These are phyloP conservation scores for Xenus cinereus DNA, from an alignment of 2,113 vertebrate species.

Conservation along the genomic window DNA sequence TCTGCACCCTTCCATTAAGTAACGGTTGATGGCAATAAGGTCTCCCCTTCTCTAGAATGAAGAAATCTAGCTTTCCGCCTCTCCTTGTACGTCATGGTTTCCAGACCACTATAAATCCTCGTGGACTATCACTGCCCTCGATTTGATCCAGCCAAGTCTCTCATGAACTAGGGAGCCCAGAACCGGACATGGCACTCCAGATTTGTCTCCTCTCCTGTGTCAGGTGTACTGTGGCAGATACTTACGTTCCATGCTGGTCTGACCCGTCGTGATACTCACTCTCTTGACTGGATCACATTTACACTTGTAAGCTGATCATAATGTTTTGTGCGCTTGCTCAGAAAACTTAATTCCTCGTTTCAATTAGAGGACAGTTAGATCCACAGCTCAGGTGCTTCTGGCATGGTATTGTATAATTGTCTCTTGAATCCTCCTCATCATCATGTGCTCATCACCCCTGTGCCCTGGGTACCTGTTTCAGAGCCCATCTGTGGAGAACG, in stretches of 20 bases:
- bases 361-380: neutral
- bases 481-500: neutral
- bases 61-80: neutral
- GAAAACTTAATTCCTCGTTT: neutral
- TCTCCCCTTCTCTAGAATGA: neutral
- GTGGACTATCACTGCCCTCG: neutral
- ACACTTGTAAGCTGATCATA: neutral
- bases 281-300: neutral
- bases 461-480: neutral
- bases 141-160: neutral
- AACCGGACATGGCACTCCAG: neutral
- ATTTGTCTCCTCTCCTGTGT: neutral
- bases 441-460: neutral
- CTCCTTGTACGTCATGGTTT: neutral
- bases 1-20: neutral
- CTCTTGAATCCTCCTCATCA: neutral
- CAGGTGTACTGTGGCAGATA: neutral
- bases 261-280: neutral
- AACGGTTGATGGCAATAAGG: neutral
- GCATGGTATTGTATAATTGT: neutral
- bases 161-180: neutral
- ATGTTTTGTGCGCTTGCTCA: neutral
- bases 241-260: neutral
- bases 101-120: neutral
- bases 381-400: neutral